Percentiles rank a stretch among this genome's conserved stretches.
Conservation (phyloP, 2,888 invertebrate species). For the Drosophila heteroneura region DNA sequence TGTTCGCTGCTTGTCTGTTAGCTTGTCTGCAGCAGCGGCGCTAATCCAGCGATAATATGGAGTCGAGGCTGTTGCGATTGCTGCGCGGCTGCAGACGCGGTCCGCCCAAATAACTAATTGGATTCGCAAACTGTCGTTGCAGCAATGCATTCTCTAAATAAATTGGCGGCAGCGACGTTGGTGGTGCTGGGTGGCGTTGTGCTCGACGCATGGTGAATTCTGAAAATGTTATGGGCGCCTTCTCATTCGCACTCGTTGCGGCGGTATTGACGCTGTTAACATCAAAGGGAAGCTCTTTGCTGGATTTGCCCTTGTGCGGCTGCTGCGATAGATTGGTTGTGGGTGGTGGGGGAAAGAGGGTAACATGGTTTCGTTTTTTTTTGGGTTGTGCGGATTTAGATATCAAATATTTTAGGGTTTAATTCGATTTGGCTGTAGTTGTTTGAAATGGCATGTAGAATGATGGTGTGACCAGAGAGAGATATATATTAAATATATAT, state of each 20-base stretch:
- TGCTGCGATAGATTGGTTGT: slow-evolving; percentile 56
- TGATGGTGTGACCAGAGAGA: slow-evolving; percentile 49
- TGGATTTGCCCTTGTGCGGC: slow-evolving; percentile 63
- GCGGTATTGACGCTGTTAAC: slow-evolving; percentile 47
- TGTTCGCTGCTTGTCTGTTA: neutral
- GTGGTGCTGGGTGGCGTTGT: slow-evolving; percentile 16
- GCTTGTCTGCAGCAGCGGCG: slow-evolving; percentile 13
- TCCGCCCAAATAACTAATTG: slow-evolving; percentile 90
- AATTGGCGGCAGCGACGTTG: slow-evolving; percentile 86
- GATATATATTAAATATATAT: slow-evolving; percentile 42
- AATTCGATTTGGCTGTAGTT: slow-evolving; percentile 75
- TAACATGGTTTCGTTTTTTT: slow-evolving; percentile 1
- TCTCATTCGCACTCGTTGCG: slow-evolving; percentile 38
- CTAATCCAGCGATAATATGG: slow-evolving; percentile 89
- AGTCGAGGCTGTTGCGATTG: slow-evolving; percentile 88
- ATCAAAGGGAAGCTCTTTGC: slow-evolving; percentile 67
- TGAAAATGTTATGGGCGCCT: slow-evolving; percentile 7
- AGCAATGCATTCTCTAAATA: slow-evolving; percentile 77
- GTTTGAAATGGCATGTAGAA: slow-evolving; percentile 47
- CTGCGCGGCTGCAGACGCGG: slow-evolving; percentile 86
- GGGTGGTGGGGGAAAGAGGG: slow-evolving; percentile 28
- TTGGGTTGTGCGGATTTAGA: slow-evolving; percentile 47
- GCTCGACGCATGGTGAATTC: slow-evolving; percentile 17
- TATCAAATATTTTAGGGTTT: slow-evolving; percentile 78
- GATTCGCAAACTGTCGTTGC: slow-evolving; percentile 87